Percentiles rank a stretch among this genome's conserved stretches.
phyloP scores from a whole-genome alignment of 2,113 vertebrate genomes.

The Menidia beryllina region DNA sequence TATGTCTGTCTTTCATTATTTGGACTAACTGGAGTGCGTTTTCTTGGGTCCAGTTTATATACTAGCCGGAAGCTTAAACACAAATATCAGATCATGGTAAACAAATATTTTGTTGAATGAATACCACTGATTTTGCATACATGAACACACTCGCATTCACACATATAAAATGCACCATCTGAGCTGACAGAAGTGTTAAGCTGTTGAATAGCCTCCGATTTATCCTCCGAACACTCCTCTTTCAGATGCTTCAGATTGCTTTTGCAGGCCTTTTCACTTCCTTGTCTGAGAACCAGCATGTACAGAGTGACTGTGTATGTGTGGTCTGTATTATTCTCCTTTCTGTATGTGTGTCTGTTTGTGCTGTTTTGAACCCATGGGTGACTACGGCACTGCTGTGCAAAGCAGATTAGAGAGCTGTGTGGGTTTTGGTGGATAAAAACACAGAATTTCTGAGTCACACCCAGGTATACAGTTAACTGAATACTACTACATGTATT shows the following conservation, averaged over 20 bases:
- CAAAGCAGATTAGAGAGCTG: constrained; percentile 63
- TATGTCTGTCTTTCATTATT: neutral
- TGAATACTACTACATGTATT: constrained; percentile 32
- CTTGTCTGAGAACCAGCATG: constrained; percentile 32
- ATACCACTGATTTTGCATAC: constrained; percentile 6
- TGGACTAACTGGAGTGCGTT: constrained; percentile 2
- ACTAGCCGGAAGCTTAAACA: constrained; percentile 1
- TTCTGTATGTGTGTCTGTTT: constrained; percentile 24
- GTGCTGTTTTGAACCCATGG: constrained; percentile 43
- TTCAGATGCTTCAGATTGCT: constrained; percentile 42
- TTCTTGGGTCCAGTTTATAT: constrained; percentile 3
- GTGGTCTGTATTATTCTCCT: constrained; percentile 19
- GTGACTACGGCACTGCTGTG: constrained; percentile 48
- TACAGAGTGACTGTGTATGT: constrained; percentile 21
- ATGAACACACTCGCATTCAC: neutral
- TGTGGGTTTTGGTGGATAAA: constrained; percentile 33
- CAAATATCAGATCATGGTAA: constrained; percentile 4
- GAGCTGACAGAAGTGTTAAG: constrained; percentile 52
- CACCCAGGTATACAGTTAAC: constrained; percentile 21
- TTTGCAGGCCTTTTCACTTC: constrained; percentile 25
- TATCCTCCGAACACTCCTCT: constrained; percentile 27
- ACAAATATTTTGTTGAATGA: constrained; percentile 27
- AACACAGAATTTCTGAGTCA: constrained; percentile 43
- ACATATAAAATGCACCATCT: constrained; percentile 15
- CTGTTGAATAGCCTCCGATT: constrained; percentile 36